These are phyloP conservation scores for Heterodera schachtii DNA, from an alignment of 1,140 invertebrate genomes.

Conservation along the genomic window DNA sequence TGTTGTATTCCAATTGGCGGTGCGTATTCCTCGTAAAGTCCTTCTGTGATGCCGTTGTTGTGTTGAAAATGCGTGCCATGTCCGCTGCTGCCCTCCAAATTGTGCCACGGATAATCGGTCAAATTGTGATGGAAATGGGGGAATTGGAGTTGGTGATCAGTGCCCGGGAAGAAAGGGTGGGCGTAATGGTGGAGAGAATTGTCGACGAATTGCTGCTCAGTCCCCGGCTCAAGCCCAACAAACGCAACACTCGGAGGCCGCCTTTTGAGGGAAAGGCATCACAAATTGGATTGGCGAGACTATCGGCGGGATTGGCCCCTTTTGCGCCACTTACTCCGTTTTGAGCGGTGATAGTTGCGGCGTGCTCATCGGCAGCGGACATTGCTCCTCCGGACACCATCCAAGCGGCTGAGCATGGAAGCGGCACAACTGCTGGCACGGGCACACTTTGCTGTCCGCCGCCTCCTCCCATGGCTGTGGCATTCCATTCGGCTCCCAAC, in stretches of 20 bases:
- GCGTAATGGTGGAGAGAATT: neutral
- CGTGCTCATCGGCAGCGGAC: neutral
- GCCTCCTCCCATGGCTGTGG: constrained; percentile 20
- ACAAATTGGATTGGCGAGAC: neutral
- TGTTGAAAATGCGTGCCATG: neutral
- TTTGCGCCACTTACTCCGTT: neutral
- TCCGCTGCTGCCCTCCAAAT: too few species aligned
- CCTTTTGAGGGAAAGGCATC: neutral
- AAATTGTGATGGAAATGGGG: constrained; percentile 28
- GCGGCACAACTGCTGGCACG: neutral
- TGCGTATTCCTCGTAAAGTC: neutral
- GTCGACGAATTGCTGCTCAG: constrained; percentile 33
- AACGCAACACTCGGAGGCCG: constrained; percentile 49
- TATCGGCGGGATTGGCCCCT: neutral
- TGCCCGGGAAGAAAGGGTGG: neutral
- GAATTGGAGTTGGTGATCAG: constrained; percentile 22
- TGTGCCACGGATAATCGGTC: neutral
- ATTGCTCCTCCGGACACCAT: neutral
- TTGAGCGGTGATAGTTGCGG: constrained; percentile 12
- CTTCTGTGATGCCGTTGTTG: neutral
- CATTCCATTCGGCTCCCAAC: neutral
- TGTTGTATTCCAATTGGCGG: neutral
- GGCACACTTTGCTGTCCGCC: constrained; percentile 10
- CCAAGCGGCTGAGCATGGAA: neutral
- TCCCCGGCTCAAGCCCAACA: constrained; percentile 42